A percentile compares a stretch with the other conserved stretches of the same genome.
These are phyloP conservation scores for Dolichotis patagonum DNA, from an alignment of 2,113 vertebrate genomes.

Conservation along the genomic window DNA sequence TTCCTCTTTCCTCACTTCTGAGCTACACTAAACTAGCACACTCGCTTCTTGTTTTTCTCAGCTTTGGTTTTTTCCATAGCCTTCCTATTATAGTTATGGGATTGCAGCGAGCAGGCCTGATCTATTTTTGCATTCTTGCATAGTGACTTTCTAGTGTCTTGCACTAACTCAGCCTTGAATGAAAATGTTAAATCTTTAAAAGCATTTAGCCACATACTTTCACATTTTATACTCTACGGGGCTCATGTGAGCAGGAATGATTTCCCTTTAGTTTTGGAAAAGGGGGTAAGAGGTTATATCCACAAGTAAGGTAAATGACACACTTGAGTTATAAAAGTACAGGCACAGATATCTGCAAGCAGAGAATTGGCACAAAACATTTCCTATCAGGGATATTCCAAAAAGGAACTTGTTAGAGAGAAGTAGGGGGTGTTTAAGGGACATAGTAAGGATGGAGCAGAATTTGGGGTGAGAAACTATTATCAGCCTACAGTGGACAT, in stretches of 20 bases:
- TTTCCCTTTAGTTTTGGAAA: not conserved
- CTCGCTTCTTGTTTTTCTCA: not conserved
- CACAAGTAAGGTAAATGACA: no score
- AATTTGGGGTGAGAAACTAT: not conserved
- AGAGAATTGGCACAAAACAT: no score
- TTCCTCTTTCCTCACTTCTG: accelerated
- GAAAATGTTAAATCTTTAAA: not conserved
- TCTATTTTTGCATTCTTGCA: not conserved
- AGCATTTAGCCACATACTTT: not conserved
- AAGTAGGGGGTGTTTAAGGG: accelerated
- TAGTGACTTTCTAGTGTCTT: not conserved
- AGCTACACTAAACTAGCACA: not conserved
- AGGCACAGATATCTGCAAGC: not conserved
- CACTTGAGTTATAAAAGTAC: accelerated
- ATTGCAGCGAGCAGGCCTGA: not conserved
- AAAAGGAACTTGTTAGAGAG: no score
- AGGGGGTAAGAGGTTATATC: not conserved
- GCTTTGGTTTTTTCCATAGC: not conserved
- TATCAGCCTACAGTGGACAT: accelerated
- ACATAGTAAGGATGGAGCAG: not conserved
- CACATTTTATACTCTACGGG: not conserved
- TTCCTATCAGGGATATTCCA: accelerated
- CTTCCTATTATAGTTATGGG: not conserved
- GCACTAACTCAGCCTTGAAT: not conserved
- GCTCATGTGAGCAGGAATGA: not conserved